Evolutionary conservation across 1,140 invertebrate genomes (phyloP).

Genomic region (Ips typographus): DNA sequence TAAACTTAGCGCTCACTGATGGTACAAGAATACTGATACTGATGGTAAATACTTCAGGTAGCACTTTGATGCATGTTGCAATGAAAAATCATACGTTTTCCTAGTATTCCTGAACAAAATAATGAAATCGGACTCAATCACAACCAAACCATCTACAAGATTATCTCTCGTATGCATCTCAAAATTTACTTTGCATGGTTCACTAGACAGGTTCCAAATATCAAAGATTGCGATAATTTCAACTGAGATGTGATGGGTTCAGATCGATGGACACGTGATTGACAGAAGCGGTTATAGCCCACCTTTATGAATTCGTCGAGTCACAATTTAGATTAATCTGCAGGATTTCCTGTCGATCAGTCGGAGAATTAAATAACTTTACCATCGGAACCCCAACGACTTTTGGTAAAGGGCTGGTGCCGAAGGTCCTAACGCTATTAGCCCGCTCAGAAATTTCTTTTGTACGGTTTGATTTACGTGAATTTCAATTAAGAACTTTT

Average conservation of each 20-base stretch:
- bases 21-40: too few relatives aligned
- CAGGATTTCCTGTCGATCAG: background rate
- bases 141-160: background rate
- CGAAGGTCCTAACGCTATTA: background rate
- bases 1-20: too few relatives aligned
- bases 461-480: background rate
- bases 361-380: background rate
- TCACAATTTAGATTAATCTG: background rate
- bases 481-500: conserved; percentile 14
- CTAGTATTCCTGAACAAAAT: too few relatives aligned
- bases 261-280: background rate
- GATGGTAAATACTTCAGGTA: too few relatives aligned
- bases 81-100: too few relatives aligned
- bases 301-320: background rate
- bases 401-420: background rate
- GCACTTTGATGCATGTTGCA: too few relatives aligned
- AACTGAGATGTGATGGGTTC: background rate
- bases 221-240: background rate
- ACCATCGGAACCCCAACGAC: background rate
- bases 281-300: background rate
- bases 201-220: background rate
- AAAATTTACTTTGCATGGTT: conserved; percentile 1
- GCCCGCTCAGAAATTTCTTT: conserved; percentile 6
- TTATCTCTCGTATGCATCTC: background rate
- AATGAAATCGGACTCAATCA: too few relatives aligned